Evolutionary conservation across 2,113 vertebrate genomes (phyloP).

Genomic region (Bambusicola thoracicus): DNA sequence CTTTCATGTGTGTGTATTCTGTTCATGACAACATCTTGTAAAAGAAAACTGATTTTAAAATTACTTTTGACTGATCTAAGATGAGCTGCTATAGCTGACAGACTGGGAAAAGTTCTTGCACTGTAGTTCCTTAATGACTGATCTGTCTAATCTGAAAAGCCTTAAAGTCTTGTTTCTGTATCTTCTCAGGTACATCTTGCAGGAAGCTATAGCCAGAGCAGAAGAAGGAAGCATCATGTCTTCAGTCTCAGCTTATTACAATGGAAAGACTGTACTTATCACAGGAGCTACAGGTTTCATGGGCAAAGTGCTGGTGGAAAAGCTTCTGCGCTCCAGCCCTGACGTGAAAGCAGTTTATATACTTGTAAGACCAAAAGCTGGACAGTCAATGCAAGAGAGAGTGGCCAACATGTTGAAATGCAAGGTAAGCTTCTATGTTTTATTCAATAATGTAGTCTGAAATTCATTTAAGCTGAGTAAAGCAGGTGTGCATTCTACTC

Average conservation of each 20-base stretch:
- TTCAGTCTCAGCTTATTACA: conserved; percentile 87
- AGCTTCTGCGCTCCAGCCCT: conserved; percentile 90
- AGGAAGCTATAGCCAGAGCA: conserved; percentile 30
- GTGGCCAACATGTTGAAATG: conserved; percentile 90
- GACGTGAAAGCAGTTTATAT: conserved; percentile 88
- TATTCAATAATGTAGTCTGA: background rate
- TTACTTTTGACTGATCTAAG: background rate
- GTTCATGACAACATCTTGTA: background rate
- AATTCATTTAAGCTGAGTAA: background rate
- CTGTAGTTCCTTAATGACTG: background rate
- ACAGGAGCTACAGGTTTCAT: conserved; percentile 95
- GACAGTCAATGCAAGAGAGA: conserved; percentile 89
- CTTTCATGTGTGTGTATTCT: background rate
- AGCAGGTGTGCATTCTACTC: background rate
- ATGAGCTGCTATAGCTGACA: background rate
- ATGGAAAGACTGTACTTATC: conserved; percentile 89
- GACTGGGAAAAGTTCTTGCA: background rate
- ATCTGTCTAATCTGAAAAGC: background rate
- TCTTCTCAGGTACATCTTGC: conserved; percentile 69
- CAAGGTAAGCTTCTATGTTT: conserved; percentile 78
- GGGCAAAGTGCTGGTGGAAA: conserved; percentile 96
- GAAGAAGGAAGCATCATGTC: conserved; percentile 77
- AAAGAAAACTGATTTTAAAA: background rate
- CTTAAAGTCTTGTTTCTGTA: conserved; percentile 17
- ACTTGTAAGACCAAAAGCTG: conserved; percentile 91